Conservation (phyloP, 1,140 invertebrate genomes). For the Trachymyrmex septentrionalis region DNA sequence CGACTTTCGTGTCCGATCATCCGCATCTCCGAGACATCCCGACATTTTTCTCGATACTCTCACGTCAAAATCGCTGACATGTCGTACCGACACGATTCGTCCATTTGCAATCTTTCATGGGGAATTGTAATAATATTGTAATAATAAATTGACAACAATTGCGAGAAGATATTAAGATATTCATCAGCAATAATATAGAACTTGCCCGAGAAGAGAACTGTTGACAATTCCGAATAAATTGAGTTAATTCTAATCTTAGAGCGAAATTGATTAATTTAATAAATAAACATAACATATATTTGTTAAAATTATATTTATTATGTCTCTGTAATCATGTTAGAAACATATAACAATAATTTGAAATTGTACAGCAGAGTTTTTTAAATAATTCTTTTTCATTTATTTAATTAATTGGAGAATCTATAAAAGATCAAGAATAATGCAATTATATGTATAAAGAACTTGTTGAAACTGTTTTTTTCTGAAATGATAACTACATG, state of each 20-base stretch:
- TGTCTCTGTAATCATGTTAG: background rate
- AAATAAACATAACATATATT: background rate
- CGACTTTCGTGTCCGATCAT: constrained; percentile 28
- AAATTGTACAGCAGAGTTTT: background rate
- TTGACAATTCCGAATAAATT: background rate
- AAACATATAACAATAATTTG: background rate
- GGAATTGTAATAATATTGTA: background rate
- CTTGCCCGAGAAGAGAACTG: background rate
- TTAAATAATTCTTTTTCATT: background rate
- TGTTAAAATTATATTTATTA: background rate
- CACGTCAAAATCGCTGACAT: constrained; percentile 18
- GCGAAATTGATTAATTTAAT: background rate
- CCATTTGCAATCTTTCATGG: constrained; percentile 10
- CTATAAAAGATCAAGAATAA: background rate
- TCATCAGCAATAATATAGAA: background rate
- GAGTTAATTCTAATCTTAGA: background rate
- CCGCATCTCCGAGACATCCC: constrained; percentile 13
- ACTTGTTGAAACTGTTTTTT: background rate
- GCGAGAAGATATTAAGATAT: background rate
- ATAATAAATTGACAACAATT: background rate
- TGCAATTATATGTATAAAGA: background rate
- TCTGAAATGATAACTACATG: background rate
- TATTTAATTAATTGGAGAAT: background rate
- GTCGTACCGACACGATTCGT: constrained; percentile 33
- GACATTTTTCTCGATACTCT: constrained; percentile 48